Percentiles rank a stretch among this genome's conserved stretches.
phyloP scores from a whole-genome alignment of 2,797 vertebrate genomes.

The Lacerta viridis region DNA sequence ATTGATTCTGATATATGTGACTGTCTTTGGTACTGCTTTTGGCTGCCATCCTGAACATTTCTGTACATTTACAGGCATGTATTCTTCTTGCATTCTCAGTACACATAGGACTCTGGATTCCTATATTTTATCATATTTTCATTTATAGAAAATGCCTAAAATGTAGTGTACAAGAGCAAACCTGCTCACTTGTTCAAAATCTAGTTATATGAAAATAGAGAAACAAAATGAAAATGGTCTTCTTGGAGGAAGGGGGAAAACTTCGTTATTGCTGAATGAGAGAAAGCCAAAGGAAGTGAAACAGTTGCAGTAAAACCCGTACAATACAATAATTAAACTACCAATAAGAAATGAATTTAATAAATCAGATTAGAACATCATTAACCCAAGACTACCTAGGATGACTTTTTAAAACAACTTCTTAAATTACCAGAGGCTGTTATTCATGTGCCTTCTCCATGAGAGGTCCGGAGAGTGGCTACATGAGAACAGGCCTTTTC shows the following conservation, averaged over 20 bases:
- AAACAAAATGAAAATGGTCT: background rate
- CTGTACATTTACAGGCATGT: background rate
- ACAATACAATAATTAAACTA: background rate
- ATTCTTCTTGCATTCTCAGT: background rate
- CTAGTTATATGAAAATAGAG: background rate
- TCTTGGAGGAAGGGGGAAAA: background rate
- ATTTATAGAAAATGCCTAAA: background rate
- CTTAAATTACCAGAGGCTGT: background rate
- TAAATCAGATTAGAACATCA: background rate
- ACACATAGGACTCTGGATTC: background rate
- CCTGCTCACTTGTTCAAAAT: background rate
- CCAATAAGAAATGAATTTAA: background rate
- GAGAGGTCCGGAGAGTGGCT: too few species aligned
- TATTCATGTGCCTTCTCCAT: too few species aligned
- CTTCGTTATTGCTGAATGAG: too few species aligned
- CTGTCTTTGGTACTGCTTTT: background rate
- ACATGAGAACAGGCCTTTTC: too few species aligned
- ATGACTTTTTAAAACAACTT: background rate
- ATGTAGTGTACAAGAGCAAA: background rate
- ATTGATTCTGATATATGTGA: background rate
- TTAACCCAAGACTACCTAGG: background rate
- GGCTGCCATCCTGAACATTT: background rate
- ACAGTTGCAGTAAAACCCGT: background rate
- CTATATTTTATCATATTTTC: background rate
- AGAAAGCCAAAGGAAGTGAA: background rate